phyloP scores from a whole-genome alignment of 1,140 invertebrate genomes.

The Grapholita molesta region DNA sequence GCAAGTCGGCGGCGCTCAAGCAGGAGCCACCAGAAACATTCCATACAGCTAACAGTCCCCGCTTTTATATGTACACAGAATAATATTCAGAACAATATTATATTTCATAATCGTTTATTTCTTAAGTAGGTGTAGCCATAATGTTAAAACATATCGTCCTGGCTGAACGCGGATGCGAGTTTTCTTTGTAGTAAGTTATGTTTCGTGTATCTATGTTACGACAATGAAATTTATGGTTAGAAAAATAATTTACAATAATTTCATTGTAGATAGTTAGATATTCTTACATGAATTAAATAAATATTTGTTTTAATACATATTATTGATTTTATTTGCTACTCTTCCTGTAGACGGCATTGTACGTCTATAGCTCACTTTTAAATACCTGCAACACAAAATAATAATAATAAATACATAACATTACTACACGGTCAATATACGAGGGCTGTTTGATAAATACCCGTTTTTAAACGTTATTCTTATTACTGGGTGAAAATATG shows the following conservation, averaged over 20 bases:
- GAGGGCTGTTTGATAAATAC: too few relatives aligned
- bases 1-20: background rate
- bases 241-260: slow-evolving; percentile 65
- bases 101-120: slow-evolving; percentile 69
- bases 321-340: slow-evolving; percentile 44
- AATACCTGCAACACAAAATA: slow-evolving; percentile 27
- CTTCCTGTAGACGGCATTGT: background rate
- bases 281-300: slow-evolving; percentile 73
- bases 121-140: slow-evolving; percentile 63
- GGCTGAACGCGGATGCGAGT: slow-evolving; percentile 72
- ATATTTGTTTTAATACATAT: slow-evolving; percentile 73
- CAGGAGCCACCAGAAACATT: slow-evolving; percentile 63
- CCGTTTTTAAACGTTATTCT: too few relatives aligned
- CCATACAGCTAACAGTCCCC: slow-evolving; percentile 62
- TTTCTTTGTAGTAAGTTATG: slow-evolving; percentile 75
- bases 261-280: slow-evolving; percentile 76
- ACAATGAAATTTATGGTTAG: slow-evolving; percentile 71
- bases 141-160: slow-evolving; percentile 69
- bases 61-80: slow-evolving; percentile 39
- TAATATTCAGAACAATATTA: slow-evolving; percentile 73
- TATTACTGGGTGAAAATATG: too few relatives aligned
- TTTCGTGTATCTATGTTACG: slow-evolving; percentile 68
- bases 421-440: too few relatives aligned
- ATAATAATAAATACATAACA: background rate
- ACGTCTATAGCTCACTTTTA: slow-evolving; percentile 41